Evolutionary conservation across 2,113 vertebrate species (phyloP).

Genomic region (Ia io): DNA sequence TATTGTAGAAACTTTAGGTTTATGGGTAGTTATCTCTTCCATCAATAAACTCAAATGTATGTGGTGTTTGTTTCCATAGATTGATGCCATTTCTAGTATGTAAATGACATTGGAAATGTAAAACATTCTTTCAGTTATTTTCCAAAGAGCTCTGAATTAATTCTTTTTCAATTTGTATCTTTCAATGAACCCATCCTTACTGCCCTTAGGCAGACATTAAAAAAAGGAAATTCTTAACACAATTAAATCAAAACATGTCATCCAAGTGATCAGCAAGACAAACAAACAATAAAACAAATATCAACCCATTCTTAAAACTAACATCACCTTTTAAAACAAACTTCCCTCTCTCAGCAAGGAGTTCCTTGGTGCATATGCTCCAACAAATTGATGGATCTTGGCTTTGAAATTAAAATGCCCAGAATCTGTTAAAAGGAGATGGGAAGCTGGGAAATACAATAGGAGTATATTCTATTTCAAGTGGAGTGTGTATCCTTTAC

Average conservation of each 20-base stretch:
- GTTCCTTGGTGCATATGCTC: constrained; percentile 24
- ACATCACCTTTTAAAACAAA: constrained; percentile 58
- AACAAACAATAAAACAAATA: constrained; percentile 64
- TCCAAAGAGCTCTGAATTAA: constrained; percentile 50
- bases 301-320: constrained; percentile 65
- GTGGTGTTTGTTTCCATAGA: neutral
- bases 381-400: constrained; percentile 58
- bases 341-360: constrained; percentile 45
- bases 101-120: neutral
- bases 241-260: constrained; percentile 73
- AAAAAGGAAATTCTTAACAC: constrained; percentile 47
- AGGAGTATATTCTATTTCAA: neutral
- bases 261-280: constrained; percentile 52
- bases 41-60: neutral
- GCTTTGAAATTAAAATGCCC: constrained; percentile 55
- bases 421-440: constrained; percentile 54
- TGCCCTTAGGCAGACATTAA: constrained; percentile 56
- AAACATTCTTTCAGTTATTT: constrained; percentile 23
- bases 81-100: neutral
- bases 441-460: neutral
- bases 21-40: neutral
- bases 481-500: neutral
- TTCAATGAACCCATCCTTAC: constrained; percentile 46
- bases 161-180: constrained; percentile 57
- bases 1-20: neutral